Percentiles rank a stretch among this genome's conserved stretches.
These are phyloP conservation scores for Philereme transversata DNA, from an alignment of 2,888 invertebrate genomes.

Conservation along the genomic window DNA sequence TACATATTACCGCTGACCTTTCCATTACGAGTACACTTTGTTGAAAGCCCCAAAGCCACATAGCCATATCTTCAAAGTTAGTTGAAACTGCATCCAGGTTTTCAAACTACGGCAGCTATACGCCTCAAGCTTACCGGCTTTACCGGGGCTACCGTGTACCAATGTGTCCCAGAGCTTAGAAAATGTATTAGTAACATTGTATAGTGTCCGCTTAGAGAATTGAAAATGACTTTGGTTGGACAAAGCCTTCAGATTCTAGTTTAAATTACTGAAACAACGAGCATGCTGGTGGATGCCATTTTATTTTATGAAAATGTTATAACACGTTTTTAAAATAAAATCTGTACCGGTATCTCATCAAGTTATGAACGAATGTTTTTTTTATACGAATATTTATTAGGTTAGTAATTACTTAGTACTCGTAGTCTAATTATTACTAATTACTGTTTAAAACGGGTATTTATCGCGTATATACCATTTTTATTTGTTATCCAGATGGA, in stretches of 20 bases:
- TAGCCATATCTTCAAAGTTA: slow-evolving; percentile 23
- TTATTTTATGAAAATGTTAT: too few species aligned
- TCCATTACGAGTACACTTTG: slow-evolving; percentile 9
- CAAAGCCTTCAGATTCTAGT: background rate
- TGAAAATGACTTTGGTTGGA: slow-evolving; percentile 22
- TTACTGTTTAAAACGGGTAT: too few species aligned
- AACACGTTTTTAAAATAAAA: too few species aligned
- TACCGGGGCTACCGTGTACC: slow-evolving; percentile 15
- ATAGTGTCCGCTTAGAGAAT: slow-evolving; percentile 17
- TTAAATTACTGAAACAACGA: background rate
- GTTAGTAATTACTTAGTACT: too few species aligned
- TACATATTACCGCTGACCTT: background rate
- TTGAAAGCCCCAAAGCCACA: slow-evolving; percentile 11
- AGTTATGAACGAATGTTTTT: too few species aligned
- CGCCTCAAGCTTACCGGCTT: slow-evolving; percentile 24
- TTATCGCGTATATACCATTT: too few species aligned
- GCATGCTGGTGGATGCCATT: too few species aligned
- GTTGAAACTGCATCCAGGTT: slow-evolving; percentile 29
- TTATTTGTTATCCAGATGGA: too few species aligned
- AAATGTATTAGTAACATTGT: slow-evolving; percentile 20
- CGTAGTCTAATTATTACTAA: too few species aligned
- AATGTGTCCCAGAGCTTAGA: slow-evolving; percentile 17
- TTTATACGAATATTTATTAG: too few species aligned
- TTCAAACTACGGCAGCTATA: slow-evolving; percentile 19
- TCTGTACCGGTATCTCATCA: too few species aligned